These are phyloP conservation scores for Drosophila takahashii DNA, from an alignment of 1,140 invertebrate species.

Conservation along the genomic window DNA sequence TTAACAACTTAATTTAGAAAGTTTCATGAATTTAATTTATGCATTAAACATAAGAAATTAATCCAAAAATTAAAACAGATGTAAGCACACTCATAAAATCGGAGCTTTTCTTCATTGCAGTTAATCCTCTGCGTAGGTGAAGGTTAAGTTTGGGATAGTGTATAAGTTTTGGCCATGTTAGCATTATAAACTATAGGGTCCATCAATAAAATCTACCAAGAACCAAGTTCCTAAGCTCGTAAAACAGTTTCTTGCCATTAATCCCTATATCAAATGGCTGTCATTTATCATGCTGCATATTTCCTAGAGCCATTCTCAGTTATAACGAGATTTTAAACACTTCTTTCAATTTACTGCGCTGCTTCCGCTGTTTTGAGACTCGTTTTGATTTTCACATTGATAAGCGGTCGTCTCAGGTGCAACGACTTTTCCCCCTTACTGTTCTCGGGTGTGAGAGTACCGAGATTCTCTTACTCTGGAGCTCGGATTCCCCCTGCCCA, in stretches of 20 bases:
- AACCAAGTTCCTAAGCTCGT: conserved; percentile 1
- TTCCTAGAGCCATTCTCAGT: conserved; percentile 24
- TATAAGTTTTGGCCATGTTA: neutral
- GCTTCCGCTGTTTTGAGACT: conserved; percentile 42
- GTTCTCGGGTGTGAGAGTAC: neutral
- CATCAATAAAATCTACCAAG: conserved; percentile 8
- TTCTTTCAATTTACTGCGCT: conserved; percentile 36
- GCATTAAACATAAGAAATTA: neutral
- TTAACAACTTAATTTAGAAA: conserved; percentile 3
- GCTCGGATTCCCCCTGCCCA: neutral
- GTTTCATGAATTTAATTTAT: neutral
- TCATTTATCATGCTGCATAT: conserved; percentile 47
- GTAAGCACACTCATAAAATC: neutral
- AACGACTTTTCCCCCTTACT: conserved; percentile 54
- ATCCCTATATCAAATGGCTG: conserved; percentile 48
- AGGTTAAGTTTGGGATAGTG: neutral
- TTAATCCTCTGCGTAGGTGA: neutral
- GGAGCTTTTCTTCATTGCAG: neutral
- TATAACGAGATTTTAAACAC: conserved; percentile 55
- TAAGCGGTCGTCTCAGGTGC: conserved; percentile 50
- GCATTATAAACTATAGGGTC: neutral
- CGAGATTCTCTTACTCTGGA: conserved; percentile 7
- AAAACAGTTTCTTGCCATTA: conserved; percentile 45
- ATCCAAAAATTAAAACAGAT: neutral
- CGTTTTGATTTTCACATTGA: conserved; percentile 58